These are phyloP conservation scores for Drosophila acutilabella DNA, from an alignment of 2,888 invertebrate genomes.

Conservation along the genomic window DNA sequence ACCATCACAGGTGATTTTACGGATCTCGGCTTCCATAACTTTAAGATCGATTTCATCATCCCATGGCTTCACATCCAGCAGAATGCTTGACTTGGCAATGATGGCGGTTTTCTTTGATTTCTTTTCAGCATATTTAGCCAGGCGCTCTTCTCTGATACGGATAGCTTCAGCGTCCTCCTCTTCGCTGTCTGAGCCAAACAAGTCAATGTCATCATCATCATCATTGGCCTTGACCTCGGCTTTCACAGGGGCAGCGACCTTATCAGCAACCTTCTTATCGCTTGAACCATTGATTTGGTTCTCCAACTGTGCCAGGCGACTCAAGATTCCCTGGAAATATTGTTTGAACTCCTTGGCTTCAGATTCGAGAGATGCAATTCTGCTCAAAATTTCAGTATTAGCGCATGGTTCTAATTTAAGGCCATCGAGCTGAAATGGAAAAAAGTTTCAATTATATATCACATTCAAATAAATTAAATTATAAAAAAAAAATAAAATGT, in stretches of 20 bases:
- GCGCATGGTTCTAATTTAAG: slow-evolving; percentile 86
- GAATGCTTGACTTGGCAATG: slow-evolving; percentile 97
- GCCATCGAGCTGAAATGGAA: slow-evolving; percentile 87
- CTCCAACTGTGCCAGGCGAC: slow-evolving; percentile 83
- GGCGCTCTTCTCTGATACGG: slow-evolving; percentile 92
- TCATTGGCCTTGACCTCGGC: slow-evolving; percentile 67
- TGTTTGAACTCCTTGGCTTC: slow-evolving; percentile 86
- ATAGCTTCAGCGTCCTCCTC: slow-evolving; percentile 90
- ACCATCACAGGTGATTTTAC: slow-evolving; percentile 92
- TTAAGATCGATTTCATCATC: slow-evolving; percentile 97
- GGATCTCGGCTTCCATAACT: slow-evolving; percentile 91
- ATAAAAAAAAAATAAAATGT: too few species aligned
- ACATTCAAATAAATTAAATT: background rate
- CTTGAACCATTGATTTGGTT: slow-evolving; percentile 26
- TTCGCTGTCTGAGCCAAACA: slow-evolving; percentile 93
- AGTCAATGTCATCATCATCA: slow-evolving; percentile 91
- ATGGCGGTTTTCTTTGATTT: slow-evolving; percentile 95
- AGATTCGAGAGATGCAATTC: slow-evolving; percentile 87
- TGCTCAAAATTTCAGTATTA: slow-evolving; percentile 86
- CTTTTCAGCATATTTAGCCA: slow-evolving; percentile 95
- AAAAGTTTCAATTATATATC: background rate
- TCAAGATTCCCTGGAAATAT: slow-evolving; percentile 79
- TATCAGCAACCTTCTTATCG: slow-evolving; percentile 7
- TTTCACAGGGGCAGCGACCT: slow-evolving; percentile 4
- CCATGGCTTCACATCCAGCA: slow-evolving; percentile 96